A percentile compares a stretch with the other conserved stretches of the same genome.
Conservation (phyloP, 1,140 invertebrate genomes). For the Sinonovacula constricta region DNA sequence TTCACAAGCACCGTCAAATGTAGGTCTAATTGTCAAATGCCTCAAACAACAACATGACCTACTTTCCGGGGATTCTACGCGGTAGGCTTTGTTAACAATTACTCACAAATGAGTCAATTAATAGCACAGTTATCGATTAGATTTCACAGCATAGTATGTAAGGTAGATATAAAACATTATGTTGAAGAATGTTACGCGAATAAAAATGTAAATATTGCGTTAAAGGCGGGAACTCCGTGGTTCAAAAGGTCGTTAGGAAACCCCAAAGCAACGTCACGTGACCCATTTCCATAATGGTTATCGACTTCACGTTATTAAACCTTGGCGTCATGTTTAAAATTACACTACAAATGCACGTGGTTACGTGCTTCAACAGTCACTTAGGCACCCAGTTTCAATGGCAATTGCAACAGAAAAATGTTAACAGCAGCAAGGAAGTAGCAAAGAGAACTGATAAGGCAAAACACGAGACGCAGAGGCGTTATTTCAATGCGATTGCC, state of each 20-base stretch:
- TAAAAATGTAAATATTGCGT: no score
- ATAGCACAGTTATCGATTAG: conserved; percentile 11
- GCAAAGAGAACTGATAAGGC: no score
- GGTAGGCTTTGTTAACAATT: conserved; percentile 40
- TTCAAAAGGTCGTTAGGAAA: conserved; percentile 73
- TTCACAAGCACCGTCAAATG: no score
- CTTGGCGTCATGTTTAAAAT: conserved; percentile 74
- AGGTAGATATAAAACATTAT: no score
- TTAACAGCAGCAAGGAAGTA: no score
- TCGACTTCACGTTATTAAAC: conserved; percentile 68
- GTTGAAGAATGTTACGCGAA: no score
- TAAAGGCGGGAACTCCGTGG: conserved; percentile 70
- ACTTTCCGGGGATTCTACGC: conserved; percentile 47
- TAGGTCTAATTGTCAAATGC: background rate
- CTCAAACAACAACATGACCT: conserved; percentile 57
- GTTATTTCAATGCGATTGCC: background rate
- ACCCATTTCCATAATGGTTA: conserved; percentile 71
- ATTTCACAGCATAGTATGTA: no score
- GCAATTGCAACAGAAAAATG: no score
- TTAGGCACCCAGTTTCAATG: no score
- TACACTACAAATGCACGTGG: conserved; percentile 66
- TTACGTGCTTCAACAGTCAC: conserved; percentile 40
- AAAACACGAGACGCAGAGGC: background rate
- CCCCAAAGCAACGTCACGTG: conserved; percentile 72
- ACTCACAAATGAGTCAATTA: conserved; percentile 29